Conservation (phyloP, 2,888 invertebrate species). For the Drymonia ruficornis region DNA sequence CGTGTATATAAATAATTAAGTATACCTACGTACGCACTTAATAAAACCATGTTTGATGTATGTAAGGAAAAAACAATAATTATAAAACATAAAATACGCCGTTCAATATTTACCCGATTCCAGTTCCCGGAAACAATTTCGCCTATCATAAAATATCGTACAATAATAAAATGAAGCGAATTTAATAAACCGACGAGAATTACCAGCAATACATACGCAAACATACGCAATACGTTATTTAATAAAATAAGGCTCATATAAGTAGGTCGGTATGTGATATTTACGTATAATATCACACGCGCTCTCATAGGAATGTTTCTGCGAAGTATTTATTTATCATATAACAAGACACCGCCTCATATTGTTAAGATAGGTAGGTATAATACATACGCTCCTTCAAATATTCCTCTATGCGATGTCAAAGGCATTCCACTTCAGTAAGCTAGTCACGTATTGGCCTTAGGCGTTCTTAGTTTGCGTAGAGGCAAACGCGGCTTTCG, state of each 20-base stretch:
- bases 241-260: slow-evolving; percentile 27
- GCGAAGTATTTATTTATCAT: slow-evolving; percentile 29
- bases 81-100: no score
- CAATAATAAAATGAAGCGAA: background rate
- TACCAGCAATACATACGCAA: background rate
- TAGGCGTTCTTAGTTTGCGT: slow-evolving; percentile 50
- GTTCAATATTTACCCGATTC: no score
- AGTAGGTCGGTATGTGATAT: slow-evolving; percentile 21
- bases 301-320: slow-evolving; percentile 18
- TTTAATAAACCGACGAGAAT: slow-evolving; percentile 1
- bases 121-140: background rate
- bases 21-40: no score
- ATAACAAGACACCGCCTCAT: slow-evolving; percentile 29
- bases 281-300: slow-evolving; percentile 14
- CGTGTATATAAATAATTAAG: no score
- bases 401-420: slow-evolving; percentile 48
- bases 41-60: no score
- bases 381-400: slow-evolving; percentile 34
- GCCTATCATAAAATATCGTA: background rate
- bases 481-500: slow-evolving; percentile 42
- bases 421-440: slow-evolving; percentile 55
- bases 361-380: slow-evolving; percentile 42
- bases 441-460: slow-evolving; percentile 53
- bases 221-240: slow-evolving; percentile 18
- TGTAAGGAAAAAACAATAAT: no score